Base-by-base conservation (phyloP, 2,113 vertebrate genomes). In the Microtus richardsoni region DNA sequence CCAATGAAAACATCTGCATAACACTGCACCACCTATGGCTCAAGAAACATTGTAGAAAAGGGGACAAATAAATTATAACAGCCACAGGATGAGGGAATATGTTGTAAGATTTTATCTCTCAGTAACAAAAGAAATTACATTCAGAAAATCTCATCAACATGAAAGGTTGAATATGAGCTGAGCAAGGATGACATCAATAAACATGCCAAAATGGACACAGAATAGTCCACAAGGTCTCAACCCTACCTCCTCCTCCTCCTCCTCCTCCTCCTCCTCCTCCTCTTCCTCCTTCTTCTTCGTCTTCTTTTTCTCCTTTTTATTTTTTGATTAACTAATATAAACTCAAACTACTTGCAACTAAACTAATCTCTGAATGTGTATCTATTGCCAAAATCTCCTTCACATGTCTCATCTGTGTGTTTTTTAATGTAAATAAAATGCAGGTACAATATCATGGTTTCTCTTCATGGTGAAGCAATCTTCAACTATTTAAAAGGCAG, bases 341-440 rank as follows among this genome's bases (percentile, higher is more conserved):
- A 12, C 7, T 86, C 7, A 66, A 6, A 22, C 17, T 62, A 39
- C 60, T 28, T 86, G 9, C 17, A 73, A 75, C 10, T 39, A 3
- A 24, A 52, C 19, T 92, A 41, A 89, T 5, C 3, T 89, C 28
- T 80, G 30, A 85, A 44, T 77, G 2, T 88, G 41, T 17, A 33
- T n/a, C 21, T 79, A 33, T 5, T 90, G 39, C 3, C 28, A 75
- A 89, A 89, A 89, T 28, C 1, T 87, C 9, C 77, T 91, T 66
- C 36, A 17, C 8, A 36, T 80, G 9, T 68, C 75, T 66, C 39
- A 64, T 28, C 70, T 79, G 33, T 19, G 5, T 87, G 21, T n/a
- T 92, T 93, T 96, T 83, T 64, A 73, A 44, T 39, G 66, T 60
- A 94, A 94, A 94, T 91, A 94, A 88, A 97, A 92, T 89, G 10